phyloP scores from a whole-genome alignment of 2,113 vertebrate genomes.

The Mus pahari region DNA sequence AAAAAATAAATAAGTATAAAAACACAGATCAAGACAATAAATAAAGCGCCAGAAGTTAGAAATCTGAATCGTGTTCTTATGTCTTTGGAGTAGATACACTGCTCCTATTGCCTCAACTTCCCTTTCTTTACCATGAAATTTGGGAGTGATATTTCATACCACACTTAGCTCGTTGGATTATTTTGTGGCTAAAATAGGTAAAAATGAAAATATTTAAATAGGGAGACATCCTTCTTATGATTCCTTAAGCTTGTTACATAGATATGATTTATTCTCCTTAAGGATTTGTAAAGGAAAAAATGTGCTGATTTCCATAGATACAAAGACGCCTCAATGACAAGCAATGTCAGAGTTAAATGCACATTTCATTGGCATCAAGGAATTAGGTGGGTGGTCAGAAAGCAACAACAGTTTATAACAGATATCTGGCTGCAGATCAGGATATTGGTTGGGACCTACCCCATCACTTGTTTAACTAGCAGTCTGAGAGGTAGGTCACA shows the following conservation, averaged over 20 bases:
- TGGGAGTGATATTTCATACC: background rate
- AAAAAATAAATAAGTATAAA: no score
- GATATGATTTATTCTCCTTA: conserved; percentile 13
- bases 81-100: background rate
- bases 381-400: conserved; percentile 51
- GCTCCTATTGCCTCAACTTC: conserved; percentile 10
- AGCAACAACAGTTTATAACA: background rate
- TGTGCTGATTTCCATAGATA: background rate
- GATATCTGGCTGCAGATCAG: background rate
- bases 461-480: background rate
- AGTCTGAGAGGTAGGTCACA: background rate
- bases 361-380: conserved; percentile 38
- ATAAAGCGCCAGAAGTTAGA: background rate
- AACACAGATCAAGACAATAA: background rate
- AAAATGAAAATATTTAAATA: conserved; percentile 66
- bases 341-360: background rate
- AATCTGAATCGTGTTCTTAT: background rate
- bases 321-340: conserved; percentile 60
- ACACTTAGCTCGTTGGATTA: background rate
- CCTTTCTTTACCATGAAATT: conserved; percentile 32
- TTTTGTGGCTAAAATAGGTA: conserved; percentile 52
- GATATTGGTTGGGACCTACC: background rate
- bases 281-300: conserved; percentile 42
- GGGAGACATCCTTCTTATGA: background rate
- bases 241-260: conserved; percentile 23